phyloP scores from a whole-genome alignment of 2,113 vertebrate genomes.

The Gymnobelideus leadbeateri region DNA sequence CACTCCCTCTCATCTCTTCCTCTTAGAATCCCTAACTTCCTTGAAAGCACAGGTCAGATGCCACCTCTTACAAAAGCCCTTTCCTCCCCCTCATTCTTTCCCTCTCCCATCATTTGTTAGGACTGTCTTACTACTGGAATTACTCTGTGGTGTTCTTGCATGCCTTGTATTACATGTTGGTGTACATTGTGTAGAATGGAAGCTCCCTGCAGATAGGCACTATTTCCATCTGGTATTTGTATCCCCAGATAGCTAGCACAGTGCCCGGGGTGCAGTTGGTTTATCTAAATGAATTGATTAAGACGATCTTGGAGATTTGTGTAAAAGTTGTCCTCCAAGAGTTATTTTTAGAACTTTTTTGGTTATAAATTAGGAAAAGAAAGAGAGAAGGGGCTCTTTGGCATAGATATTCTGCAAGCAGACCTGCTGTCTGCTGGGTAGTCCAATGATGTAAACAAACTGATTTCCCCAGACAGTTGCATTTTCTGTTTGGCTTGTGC shows the following conservation, averaged over 20 bases:
- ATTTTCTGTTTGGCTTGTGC: conserved; percentile 30
- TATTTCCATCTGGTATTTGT: not conserved
- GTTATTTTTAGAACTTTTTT: not conserved
- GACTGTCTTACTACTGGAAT: not conserved
- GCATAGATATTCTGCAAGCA: not conserved
- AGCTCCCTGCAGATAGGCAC: not conserved
- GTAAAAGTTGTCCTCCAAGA: not conserved
- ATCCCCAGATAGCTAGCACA: not conserved
- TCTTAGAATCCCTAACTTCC: not conserved
- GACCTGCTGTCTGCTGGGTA: not conserved
- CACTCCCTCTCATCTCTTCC: not conserved
- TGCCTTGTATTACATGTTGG: not conserved
- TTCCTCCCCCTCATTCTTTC: not conserved
- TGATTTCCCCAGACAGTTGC: conserved; percentile 30
- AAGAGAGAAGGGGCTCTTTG: not conserved
- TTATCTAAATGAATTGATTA: not conserved
- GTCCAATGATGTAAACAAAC: conserved; percentile 24
- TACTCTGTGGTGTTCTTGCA: not conserved
- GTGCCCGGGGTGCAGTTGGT: not conserved
- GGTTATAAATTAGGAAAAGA: not conserved
- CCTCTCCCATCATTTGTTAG: not conserved
- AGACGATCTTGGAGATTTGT: not conserved
- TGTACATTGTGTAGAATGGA: not conserved
- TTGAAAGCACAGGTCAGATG: not conserved
- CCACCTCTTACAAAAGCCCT: not conserved